Percentiles rank a stretch among this genome's conserved stretches.
Conservation (phyloP, 2,888 invertebrate species). For the Drosophila antonietae region DNA sequence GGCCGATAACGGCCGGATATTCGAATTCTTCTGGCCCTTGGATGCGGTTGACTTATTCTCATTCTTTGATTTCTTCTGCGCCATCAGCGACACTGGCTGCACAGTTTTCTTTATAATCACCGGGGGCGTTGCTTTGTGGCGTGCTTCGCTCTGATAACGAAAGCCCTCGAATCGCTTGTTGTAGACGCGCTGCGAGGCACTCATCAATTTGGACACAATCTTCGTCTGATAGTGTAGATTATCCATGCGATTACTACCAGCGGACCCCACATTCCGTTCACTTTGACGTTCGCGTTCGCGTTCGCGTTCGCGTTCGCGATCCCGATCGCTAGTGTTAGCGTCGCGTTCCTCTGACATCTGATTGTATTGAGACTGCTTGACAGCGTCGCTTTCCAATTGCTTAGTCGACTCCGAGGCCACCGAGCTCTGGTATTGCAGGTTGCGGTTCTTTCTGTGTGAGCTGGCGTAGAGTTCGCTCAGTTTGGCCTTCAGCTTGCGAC, state of each 20-base stretch:
- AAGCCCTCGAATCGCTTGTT: slow-evolving; percentile 29
- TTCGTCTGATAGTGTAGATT: slow-evolving; percentile 18
- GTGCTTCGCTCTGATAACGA: background rate
- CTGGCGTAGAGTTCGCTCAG: slow-evolving; percentile 12
- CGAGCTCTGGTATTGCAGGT: background rate
- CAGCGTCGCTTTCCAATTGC: background rate
- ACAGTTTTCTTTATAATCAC: slow-evolving; percentile 1
- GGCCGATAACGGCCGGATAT: background rate
- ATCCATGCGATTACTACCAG: slow-evolving; percentile 33
- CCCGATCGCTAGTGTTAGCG: background rate
- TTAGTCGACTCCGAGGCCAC: background rate
- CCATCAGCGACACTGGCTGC: background rate
- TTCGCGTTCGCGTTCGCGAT: background rate
- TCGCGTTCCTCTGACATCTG: background rate
- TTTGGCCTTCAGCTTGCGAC: slow-evolving; percentile 11
- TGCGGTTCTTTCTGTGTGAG: slow-evolving; percentile 1
- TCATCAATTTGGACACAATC: slow-evolving; percentile 23
- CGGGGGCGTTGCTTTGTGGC: background rate
- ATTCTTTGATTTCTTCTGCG: background rate
- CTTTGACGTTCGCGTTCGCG: background rate
- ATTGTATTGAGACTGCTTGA: background rate
- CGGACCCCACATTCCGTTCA: background rate
- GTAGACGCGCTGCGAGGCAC: slow-evolving; percentile 59
- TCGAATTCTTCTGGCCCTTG: no score
- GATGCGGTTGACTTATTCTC: no score